Evolutionary conservation across 2,888 invertebrate genomes (phyloP), one percentile per base, ranked within the genome.

Genomic region (Leucophenga maculata): DNA sequence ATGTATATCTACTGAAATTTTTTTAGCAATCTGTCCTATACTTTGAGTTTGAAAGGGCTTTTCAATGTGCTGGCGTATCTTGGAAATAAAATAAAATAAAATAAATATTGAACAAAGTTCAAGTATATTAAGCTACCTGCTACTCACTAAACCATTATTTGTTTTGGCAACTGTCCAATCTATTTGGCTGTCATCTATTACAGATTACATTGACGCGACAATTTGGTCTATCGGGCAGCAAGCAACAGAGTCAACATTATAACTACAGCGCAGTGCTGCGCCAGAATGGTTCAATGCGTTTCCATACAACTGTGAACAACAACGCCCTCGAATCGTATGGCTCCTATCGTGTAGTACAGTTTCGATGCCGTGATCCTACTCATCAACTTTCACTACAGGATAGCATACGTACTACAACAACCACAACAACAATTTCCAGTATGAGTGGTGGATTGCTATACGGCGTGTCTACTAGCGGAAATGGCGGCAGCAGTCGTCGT

Each of bases 341-440:
- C 71, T 85, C 87, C 59, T 87, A 84, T 78, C 86, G 86, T 39
- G 86, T 87, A 72, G 84, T 86, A 65, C 86, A 87, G 78, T 85
- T 88, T 73, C 86, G 86, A 67, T 87, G 86, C 77, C 87, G 87
- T 77, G 87, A 88, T 75, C 86, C 85, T 77, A 85, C 78, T 75
- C 85, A 87, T 75, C 86, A 88, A 82, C 79, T 88, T 76, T 87
- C 88, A 75, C 83, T 86, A 77, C 87, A 88, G 84, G 88, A 88
- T 68, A 87, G 87, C 79, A 83, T 87, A 59, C 80, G 87, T 65
- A 87, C 87, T 62, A 87, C 85, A 57, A 85, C 84, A 62, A 85
- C 86, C 11, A 85, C 84, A 46, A 84, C 85, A 31, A 86, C 83
- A 18, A 75, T 82, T 9, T 83, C 78, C 68, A 86, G 85, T 72